Percentiles rank a stretch among this genome's conserved stretches.
phyloP scores from a whole-genome alignment of 2,113 vertebrate species.

The Pachyramphus minor region DNA sequence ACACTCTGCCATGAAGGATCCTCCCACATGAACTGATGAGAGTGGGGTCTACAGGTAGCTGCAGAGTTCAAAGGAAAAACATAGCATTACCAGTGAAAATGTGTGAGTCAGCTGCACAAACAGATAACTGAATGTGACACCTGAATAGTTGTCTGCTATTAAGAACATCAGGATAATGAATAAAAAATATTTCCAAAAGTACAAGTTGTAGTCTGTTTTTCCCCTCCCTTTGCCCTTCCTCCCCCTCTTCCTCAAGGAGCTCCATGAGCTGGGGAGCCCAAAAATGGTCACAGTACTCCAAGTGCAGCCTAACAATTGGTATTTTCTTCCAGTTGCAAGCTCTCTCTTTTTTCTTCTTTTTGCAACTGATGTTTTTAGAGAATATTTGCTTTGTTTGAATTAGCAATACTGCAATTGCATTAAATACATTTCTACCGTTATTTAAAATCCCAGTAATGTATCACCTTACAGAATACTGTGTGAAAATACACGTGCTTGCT shows the following conservation, averaged over 20 bases:
- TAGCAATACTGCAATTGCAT: not conserved
- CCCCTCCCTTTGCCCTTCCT: accelerated
- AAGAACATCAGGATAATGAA: not conserved
- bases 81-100: not conserved
- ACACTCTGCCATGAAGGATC: not conserved
- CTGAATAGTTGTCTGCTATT: not conserved
- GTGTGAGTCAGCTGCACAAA: not conserved
- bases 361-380: not conserved
- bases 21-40: not conserved
- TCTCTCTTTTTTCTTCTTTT: not conserved
- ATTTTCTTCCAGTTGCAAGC: not conserved
- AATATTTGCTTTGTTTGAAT: not conserved
- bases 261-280: accelerated
- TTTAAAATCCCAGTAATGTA: not conserved
- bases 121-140: not conserved
- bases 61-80: not conserved
- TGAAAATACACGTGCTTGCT: not conserved
- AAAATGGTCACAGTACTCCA: not conserved
- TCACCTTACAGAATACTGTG: not conserved
- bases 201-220: not conserved
- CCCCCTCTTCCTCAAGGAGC: too few relatives aligned
- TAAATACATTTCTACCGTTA: not conserved
- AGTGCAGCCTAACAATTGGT: not conserved
- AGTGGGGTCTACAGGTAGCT: accelerated
- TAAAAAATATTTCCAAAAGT: not conserved